Conservation (phyloP, 2,888 invertebrate genomes). For the Heliconius erato region DNA sequence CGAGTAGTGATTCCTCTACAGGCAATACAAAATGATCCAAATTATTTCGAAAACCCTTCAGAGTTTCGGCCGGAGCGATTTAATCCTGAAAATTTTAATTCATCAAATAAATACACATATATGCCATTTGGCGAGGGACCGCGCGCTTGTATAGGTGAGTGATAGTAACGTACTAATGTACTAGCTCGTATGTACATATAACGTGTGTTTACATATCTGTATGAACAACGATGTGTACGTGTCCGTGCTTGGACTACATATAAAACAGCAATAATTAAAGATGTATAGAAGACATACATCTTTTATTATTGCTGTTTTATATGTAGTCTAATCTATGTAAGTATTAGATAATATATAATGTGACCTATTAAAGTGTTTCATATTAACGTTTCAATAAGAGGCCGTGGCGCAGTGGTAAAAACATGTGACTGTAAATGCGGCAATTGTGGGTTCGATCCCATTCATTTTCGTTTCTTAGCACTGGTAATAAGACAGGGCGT, state of each 20-base stretch:
- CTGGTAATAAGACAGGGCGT: neutral
- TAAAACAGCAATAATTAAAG: no score
- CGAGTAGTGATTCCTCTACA: conserved; percentile 61
- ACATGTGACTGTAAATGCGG: neutral
- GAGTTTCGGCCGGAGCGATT: conserved; percentile 70
- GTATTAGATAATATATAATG: neutral
- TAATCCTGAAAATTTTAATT: conserved; percentile 58
- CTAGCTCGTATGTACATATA: neutral
- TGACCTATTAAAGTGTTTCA: neutral
- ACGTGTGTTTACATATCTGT: neutral
- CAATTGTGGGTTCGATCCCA: neutral
- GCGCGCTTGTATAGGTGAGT: conserved; percentile 71
- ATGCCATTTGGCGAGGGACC: conserved; percentile 74
- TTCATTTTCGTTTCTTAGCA: neutral
- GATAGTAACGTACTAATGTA: no score
- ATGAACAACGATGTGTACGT: no score
- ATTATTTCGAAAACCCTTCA: conserved; percentile 64
- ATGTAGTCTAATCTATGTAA: no score
- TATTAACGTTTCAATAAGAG: neutral
- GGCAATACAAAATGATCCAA: conserved; percentile 68
- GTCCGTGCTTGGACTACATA: no score
- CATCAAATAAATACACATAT: conserved; percentile 63
- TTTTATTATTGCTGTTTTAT: no score
- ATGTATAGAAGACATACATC: no score
- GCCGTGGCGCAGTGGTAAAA: no score